Evolutionary conservation across 2,797 vertebrate species (phyloP).

Genomic region (Centropyge bicolor): DNA sequence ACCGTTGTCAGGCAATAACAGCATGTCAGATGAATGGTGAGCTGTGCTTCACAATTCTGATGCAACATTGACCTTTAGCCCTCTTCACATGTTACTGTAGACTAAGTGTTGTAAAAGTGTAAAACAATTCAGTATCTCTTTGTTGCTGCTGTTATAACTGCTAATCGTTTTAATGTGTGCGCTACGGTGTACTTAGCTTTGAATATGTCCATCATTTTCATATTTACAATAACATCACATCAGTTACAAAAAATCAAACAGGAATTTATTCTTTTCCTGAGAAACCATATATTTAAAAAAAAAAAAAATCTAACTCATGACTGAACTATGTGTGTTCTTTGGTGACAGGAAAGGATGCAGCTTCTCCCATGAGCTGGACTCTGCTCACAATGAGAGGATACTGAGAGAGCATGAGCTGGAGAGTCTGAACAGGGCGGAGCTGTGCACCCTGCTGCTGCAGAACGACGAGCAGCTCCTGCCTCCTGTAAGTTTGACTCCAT

Average conservation of each 20-base stretch:
- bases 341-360: constrained; percentile 63
- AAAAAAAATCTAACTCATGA: background rate
- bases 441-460: constrained; percentile 81
- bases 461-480: constrained; percentile 77
- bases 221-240: background rate
- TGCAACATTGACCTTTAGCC: background rate
- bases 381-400: constrained; percentile 46
- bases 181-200: background rate
- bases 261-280: background rate
- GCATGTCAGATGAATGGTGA: background rate
- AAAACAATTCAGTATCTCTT: background rate
- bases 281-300: background rate
- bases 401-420: constrained; percentile 63
- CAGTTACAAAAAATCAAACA: background rate
- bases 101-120: background rate
- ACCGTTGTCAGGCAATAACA: background rate
- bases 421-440: constrained; percentile 67
- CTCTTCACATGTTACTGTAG: background rate
- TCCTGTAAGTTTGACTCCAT: constrained; percentile 55
- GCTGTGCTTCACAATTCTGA: background rate
- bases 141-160: background rate
- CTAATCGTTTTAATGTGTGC: background rate
- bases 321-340: background rate
- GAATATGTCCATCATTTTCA: background rate
- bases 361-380: constrained; percentile 73